Conservation (phyloP, 2,888 invertebrate genomes). For the Cryptops parisi region DNA sequence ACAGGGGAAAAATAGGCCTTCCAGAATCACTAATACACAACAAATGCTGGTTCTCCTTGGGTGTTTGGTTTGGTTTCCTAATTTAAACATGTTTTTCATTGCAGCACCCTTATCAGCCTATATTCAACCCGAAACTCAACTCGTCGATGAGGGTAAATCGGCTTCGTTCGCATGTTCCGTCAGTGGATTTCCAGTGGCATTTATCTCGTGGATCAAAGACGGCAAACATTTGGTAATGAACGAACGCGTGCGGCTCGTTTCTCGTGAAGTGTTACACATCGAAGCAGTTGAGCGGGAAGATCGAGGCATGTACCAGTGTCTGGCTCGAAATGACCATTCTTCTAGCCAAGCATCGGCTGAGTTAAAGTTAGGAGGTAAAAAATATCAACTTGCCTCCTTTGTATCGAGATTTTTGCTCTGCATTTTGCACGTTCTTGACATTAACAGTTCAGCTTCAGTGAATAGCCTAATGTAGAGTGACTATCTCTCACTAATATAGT, state of each 20-base stretch:
- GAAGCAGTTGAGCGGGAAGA: conserved; percentile 18
- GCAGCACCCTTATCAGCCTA: conserved; percentile 62
- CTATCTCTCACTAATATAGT: no score
- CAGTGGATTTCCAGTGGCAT: conserved; percentile 65
- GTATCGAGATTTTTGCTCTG: not conserved
- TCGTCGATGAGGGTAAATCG: conserved; percentile 69
- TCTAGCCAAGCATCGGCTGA: conserved; percentile 17
- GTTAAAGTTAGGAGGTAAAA: conserved; percentile 18
- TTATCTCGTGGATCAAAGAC: conserved; percentile 66
- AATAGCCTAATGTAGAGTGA: no score
- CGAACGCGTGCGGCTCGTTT: conserved; percentile 26
- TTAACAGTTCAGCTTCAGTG: no score
- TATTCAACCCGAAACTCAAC: conserved; percentile 41
- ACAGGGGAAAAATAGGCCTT: no score
- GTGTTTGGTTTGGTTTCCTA: no score
- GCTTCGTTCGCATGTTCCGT: conserved; percentile 76
- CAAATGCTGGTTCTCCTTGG: no score
- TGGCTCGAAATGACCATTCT: conserved; percentile 16
- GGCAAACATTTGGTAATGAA: conserved; percentile 46
- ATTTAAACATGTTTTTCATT: conserved; percentile 12
- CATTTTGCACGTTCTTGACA: not conserved
- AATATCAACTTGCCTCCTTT: not conserved
- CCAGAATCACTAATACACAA: no score
- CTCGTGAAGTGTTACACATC: conserved; percentile 18
- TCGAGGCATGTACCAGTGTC: conserved; percentile 20